phyloP scores from a whole-genome alignment of 2,888 invertebrate species.

The Folsomia manolachei region DNA sequence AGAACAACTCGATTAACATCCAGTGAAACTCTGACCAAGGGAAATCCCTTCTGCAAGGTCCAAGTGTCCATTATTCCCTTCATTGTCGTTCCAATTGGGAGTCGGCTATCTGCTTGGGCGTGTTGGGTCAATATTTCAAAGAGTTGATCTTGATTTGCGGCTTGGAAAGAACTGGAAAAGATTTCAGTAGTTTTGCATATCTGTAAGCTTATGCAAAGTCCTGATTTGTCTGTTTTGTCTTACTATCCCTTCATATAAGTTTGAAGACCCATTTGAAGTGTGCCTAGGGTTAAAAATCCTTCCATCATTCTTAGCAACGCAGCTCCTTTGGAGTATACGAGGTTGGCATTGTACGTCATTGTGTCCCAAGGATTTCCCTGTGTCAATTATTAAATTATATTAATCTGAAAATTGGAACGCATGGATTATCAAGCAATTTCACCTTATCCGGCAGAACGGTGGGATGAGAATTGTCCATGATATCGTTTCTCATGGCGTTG shows the following conservation, averaged over 20 bases:
- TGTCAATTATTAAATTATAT: too few relatives aligned
- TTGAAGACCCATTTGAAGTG: slow-evolving; percentile 61
- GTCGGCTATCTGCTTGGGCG: slow-evolving; percentile 50
- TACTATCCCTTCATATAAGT: slow-evolving; percentile 53
- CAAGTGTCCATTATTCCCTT: slow-evolving; percentile 68
- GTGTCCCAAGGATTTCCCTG: slow-evolving; percentile 40
- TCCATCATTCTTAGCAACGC: slow-evolving; percentile 62
- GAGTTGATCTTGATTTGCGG: slow-evolving; percentile 66
- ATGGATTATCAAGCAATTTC: too few relatives aligned
- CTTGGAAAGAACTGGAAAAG: slow-evolving; percentile 54
- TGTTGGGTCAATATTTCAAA: slow-evolving; percentile 60
- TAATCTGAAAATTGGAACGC: too few relatives aligned
- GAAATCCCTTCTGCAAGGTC: slow-evolving; percentile 70
- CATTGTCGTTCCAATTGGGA: slow-evolving; percentile 57
- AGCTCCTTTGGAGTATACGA: slow-evolving; percentile 54
- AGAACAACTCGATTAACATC: background rate
- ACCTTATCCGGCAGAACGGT: slow-evolving; percentile 38
- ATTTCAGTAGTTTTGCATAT: background rate
- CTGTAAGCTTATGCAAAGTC: too few relatives aligned
- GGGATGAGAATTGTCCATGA: slow-evolving; percentile 34
- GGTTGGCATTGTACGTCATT: slow-evolving; percentile 33
- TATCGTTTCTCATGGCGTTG: slow-evolving; percentile 38
- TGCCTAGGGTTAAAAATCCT: slow-evolving; percentile 58
- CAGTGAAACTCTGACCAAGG: slow-evolving; percentile 60
- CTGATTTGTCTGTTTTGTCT: too few relatives aligned